Conservation (phyloP, 2,888 invertebrate genomes). For the Macrosiphum euphorbiae region DNA sequence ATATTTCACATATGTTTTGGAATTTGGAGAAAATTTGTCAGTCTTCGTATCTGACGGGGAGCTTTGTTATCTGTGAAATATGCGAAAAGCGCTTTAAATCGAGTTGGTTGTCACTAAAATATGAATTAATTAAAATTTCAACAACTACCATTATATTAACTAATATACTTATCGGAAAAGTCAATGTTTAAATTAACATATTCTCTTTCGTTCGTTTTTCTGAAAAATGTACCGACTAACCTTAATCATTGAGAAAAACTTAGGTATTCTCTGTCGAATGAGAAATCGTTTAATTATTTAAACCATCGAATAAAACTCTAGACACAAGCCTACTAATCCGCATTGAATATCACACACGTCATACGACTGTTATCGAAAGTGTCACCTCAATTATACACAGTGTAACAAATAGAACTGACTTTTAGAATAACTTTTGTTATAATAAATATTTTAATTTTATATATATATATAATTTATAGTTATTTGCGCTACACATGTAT, state of each 20-base stretch:
- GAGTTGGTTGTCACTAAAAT: neutral
- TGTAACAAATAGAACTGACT: no score
- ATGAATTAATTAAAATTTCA: neutral
- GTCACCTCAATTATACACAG: no score
- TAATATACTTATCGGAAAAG: neutral
- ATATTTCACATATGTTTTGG: neutral
- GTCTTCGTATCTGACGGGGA: neutral
- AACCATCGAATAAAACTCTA: neutral
- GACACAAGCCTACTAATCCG: neutral
- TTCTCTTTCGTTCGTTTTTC: neutral
- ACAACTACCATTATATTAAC: neutral
- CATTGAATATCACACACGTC: neutral
- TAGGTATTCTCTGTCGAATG: neutral
- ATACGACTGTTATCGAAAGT: neutral
- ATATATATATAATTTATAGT: no score
- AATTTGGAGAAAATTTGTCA: neutral
- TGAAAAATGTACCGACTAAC: neutral
- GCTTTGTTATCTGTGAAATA: neutral
- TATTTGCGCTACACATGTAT: no score
- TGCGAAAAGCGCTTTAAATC: neutral
- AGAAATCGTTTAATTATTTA: neutral
- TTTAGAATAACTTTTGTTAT: no score
- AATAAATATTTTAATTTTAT: no score
- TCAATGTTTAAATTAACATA: neutral
- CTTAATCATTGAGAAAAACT: neutral